Percentiles rank a stretch among this genome's conserved stretches.
Conservation (phyloP, 1,140 invertebrate species). For the Nasonia vitripennis region DNA sequence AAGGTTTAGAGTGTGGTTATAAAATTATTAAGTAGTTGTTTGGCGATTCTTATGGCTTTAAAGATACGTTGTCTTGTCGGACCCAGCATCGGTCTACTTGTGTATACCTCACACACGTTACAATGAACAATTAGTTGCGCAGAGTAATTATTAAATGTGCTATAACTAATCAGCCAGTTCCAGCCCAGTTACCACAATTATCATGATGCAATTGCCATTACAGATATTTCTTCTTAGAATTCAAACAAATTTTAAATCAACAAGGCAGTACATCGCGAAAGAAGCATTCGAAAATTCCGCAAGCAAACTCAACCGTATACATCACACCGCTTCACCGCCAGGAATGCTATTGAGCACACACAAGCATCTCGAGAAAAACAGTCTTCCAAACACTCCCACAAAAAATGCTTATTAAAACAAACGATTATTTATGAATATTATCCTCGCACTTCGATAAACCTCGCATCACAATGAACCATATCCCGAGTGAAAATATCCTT, state of each 20-base stretch:
- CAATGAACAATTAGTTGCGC: too few relatives aligned
- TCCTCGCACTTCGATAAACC: background rate
- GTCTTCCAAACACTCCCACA: background rate
- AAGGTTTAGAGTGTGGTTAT: background rate
- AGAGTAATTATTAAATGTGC: too few relatives aligned
- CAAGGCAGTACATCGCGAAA: too few relatives aligned
- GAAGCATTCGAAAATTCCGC: too few relatives aligned
- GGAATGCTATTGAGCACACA: background rate
- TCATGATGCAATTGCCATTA: too few relatives aligned
- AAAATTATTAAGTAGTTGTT: background rate
- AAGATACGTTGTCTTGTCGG: too few relatives aligned
- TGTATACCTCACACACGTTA: background rate
- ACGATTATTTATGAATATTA: background rate
- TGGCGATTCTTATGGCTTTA: too few relatives aligned
- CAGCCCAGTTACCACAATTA: too few relatives aligned
- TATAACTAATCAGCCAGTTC: too few relatives aligned
- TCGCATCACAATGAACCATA: background rate
- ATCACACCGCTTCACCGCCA: background rate
- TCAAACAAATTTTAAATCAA: too few relatives aligned
- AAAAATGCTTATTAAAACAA: background rate
- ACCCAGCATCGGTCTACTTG: background rate
- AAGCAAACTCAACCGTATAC: background rate
- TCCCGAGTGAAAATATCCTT: constrained; percentile 14
- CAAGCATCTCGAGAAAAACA: background rate
- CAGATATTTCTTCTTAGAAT: too few relatives aligned